Percentiles rank a stretch among this genome's conserved stretches.
Evolutionary conservation across 2,888 invertebrate species (phyloP).

Genomic region (Tupiocoris notatus): DNA sequence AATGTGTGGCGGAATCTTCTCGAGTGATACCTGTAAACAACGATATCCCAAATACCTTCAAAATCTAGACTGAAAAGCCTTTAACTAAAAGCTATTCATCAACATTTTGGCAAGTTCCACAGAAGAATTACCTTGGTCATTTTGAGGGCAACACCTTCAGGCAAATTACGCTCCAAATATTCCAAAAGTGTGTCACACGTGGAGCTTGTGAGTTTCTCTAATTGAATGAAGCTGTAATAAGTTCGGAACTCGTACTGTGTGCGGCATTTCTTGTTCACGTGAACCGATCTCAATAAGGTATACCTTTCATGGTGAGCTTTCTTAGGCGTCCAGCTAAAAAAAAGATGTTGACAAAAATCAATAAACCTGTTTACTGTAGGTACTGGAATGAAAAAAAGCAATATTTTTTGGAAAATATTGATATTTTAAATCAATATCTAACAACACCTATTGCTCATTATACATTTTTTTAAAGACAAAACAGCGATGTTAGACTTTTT

Average conservation of each 20-base stretch:
- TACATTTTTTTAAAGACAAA: no score
- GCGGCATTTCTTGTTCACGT: conserved; percentile 88
- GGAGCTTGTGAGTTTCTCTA: conserved; percentile 86
- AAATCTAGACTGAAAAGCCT: no score
- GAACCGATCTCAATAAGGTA: conserved; percentile 82
- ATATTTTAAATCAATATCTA: no score
- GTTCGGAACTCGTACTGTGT: conserved; percentile 96
- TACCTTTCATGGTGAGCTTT: conserved; percentile 73
- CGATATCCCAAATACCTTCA: neutral
- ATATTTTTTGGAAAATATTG: no score
- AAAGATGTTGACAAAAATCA: neutral
- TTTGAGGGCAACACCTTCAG: conserved; percentile 95
- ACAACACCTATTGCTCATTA: no score
- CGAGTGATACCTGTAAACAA: conserved; percentile 11
- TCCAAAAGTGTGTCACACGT: conserved; percentile 94
- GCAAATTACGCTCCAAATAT: conserved; percentile 93
- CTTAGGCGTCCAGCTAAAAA: conserved; percentile 66
- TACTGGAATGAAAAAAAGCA: no score
- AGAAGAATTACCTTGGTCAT: conserved; percentile 66
- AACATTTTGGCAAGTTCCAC: neutral
- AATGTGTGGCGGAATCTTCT: conserved; percentile 22
- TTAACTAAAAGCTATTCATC: neutral
- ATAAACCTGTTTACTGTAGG: no score
- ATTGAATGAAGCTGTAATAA: conserved; percentile 79
- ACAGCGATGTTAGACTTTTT: no score